phyloP scores from a whole-genome alignment of 2,113 vertebrate species.

The Taurulus bubalis region DNA sequence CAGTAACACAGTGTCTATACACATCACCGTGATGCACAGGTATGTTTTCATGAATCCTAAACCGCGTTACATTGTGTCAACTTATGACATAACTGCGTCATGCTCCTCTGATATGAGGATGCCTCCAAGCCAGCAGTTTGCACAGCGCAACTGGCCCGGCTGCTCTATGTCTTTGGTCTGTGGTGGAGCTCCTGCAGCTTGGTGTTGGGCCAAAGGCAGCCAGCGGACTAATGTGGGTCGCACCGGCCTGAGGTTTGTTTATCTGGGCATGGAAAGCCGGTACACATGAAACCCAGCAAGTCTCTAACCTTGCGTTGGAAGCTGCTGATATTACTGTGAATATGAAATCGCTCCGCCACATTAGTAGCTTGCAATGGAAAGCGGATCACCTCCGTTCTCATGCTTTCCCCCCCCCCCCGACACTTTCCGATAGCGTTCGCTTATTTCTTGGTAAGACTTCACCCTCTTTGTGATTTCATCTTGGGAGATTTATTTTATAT shows the following conservation, averaged over 20 bases:
- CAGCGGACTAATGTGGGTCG: slow-evolving; percentile 62
- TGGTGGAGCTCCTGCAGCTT: slow-evolving; percentile 79
- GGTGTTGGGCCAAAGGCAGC: slow-evolving; percentile 77
- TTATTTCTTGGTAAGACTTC: slow-evolving; percentile 25
- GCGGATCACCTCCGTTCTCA: slow-evolving; percentile 57
- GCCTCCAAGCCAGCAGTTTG: slow-evolving; percentile 35
- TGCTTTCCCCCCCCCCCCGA: slow-evolving; percentile 26
- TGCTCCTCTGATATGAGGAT: slow-evolving; percentile 27
- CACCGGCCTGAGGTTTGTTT: slow-evolving; percentile 81
- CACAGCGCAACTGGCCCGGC: slow-evolving; percentile 16
- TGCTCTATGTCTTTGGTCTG: slow-evolving; percentile 67
- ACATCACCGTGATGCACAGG: not conserved
- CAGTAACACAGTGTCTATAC: not conserved
- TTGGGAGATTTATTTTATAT: slow-evolving; percentile 14
- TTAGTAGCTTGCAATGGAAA: slow-evolving; percentile 79
- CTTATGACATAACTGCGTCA: not conserved
- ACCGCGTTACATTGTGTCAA: not conserved
- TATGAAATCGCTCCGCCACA: slow-evolving; percentile 75
- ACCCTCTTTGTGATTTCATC: not conserved
- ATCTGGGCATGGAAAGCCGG: slow-evolving; percentile 74
- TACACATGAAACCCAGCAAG: slow-evolving; percentile 76
- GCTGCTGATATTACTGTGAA: slow-evolving; percentile 78
- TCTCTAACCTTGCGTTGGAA: slow-evolving; percentile 58
- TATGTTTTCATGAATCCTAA: not conserved
- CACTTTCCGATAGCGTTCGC: slow-evolving; percentile 32